These are phyloP conservation scores for Seriola dumerili DNA, from an alignment of 2,113 vertebrate genomes.

Conservation along the genomic window DNA sequence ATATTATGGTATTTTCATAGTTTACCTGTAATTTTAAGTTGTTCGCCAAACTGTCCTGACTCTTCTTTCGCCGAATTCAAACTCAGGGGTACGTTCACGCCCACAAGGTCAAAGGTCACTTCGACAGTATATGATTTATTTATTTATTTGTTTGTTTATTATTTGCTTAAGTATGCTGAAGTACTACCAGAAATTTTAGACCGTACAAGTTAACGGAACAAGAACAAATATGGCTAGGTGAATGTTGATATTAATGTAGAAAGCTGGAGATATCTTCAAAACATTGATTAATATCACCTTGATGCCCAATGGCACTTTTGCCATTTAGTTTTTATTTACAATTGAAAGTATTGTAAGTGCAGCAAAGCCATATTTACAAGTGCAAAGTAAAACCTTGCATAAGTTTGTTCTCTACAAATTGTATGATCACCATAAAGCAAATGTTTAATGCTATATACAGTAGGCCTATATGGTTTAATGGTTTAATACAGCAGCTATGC, in stretches of 20 bases:
- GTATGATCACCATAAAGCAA: too few relatives aligned
- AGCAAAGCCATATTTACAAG: not conserved
- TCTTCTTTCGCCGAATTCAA: not conserved
- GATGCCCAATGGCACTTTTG: not conserved
- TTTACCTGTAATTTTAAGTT: not conserved
- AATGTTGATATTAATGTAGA: not conserved
- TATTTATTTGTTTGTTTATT: fast-evolving
- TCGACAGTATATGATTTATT: too few relatives aligned
- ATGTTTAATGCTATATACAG: too few relatives aligned
- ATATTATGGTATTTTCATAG: fast-evolving
- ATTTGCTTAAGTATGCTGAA: not conserved
- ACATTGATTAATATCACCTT: not conserved
- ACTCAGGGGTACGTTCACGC: not conserved
- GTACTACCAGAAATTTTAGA: too few relatives aligned
- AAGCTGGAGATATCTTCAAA: not conserved
- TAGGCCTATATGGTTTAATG: too few relatives aligned
- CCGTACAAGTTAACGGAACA: too few relatives aligned
- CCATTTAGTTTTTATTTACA: not conserved
- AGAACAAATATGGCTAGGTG: too few relatives aligned
- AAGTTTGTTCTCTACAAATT: too few relatives aligned
- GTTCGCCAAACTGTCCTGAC: fast-evolving
- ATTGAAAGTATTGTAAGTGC: not conserved
- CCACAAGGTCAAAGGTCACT: conserved; percentile 25
- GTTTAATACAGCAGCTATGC: not conserved
- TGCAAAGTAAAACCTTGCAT: too few relatives aligned